Evolutionary conservation across 2,113 vertebrate species (phyloP).

Genomic region (Motacilla tschutschensis): DNA sequence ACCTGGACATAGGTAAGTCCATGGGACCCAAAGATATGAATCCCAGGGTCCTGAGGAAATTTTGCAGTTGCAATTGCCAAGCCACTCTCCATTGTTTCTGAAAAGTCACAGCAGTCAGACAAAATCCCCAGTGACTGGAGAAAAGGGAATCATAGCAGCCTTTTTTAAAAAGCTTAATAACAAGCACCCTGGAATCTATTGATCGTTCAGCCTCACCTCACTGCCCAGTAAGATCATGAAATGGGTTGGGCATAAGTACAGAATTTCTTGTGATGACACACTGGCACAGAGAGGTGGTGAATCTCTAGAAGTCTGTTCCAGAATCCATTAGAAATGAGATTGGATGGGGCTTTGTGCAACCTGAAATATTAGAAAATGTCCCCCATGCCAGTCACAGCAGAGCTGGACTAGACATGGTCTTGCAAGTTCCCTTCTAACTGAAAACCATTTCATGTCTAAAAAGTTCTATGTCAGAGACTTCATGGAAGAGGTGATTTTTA

Average conservation of each 20-base stretch:
- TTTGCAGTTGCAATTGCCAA: background rate
- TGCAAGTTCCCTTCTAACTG: background rate
- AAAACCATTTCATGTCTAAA: background rate
- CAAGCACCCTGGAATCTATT: background rate
- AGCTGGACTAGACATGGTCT: background rate
- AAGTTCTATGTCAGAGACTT: background rate
- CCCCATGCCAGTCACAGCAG: background rate
- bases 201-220: background rate
- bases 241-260: background rate
- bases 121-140: background rate
- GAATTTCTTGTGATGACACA: background rate
- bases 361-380: background rate
- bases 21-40: background rate
- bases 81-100: background rate
- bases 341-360: background rate
- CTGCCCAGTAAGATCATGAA: background rate
- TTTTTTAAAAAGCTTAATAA: background rate
- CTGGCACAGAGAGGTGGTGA: background rate
- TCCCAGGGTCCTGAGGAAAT: background rate
- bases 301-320: background rate
- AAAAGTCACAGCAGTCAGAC: background rate
- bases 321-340: background rate
- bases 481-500: background rate
- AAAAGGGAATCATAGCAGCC: background rate
- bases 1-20: rapidly evolving